Evolutionary conservation across 2,888 invertebrate genomes (phyloP), one percentile per base, ranked within the genome.

Genomic region (Nomada ferruginata): DNA sequence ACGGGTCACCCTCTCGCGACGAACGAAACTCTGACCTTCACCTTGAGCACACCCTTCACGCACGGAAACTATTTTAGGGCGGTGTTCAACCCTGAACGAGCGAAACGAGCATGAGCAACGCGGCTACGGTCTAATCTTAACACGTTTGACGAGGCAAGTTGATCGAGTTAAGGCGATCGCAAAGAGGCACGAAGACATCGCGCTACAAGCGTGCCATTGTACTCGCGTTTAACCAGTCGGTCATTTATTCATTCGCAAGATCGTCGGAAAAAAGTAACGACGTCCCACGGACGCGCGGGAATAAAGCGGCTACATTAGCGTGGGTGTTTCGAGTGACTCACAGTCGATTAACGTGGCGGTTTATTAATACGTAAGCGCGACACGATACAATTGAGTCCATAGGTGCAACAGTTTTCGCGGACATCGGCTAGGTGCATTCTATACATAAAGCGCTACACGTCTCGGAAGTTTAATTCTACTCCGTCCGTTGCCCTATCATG

Each of bases 121-220:
- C 61, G 53, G 66, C 60, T 63, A 69, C 63, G 50, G 73, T 86
- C 87, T 82, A 84, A 86, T 86, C 82, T 86, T 76, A 75, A 82
- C 72, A 64, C 72, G 84, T 64, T 72, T 72, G 79, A 70, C 76
- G 20, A 57, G 44, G 10, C 72, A 60, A 75, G 84, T 84, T 89
- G 88, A 91, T 91, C 89, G 87, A 90, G 88, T 90, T 89, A 88
- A 87, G 76, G 70, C 84, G 66, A 76, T 75, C 79, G 89, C 89
- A 89, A 89, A 90, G 87, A 84, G 87, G 84, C 85, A 60, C 76
- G 76, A 76, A 79, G 72, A 77, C 85, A 82, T 61, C 84, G 64
- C 69, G 68, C 53, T 72, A 82, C 85, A 88, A 87, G 88, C 89
- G 86, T 81, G 71, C 68, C 81, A 86, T 90, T 90, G 84, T 89